Evolutionary conservation across 2,888 invertebrate genomes (phyloP).

Genomic region (Lycaena phlaeas): DNA sequence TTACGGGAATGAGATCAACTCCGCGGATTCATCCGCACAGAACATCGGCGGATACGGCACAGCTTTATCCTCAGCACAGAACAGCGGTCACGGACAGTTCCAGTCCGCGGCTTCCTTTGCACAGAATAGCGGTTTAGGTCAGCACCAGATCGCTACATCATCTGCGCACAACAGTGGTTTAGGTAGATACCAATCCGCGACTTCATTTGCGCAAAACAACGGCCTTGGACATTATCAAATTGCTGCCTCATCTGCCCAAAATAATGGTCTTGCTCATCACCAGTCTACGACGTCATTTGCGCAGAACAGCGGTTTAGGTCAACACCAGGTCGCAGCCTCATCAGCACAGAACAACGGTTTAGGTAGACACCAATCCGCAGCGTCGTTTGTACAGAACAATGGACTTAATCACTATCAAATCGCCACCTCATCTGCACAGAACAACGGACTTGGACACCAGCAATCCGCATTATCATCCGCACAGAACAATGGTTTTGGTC

Average conservation of each 20-base stretch:
- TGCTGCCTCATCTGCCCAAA: not conserved
- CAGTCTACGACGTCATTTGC: not conserved
- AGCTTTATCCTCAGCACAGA: constrained; percentile 37
- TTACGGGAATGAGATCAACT: constrained; percentile 18
- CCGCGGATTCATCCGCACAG: constrained; percentile 17
- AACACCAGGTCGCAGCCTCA: not conserved
- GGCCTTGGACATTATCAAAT: not conserved
- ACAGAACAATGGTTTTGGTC: not conserved
- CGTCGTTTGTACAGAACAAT: not conserved
- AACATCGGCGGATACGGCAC: constrained; percentile 39
- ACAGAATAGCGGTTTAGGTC: not conserved
- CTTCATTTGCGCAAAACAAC: not conserved
- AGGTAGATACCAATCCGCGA: not conserved
- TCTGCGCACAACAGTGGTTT: not conserved
- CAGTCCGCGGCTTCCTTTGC: constrained; percentile 5
- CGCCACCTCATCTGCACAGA: not conserved
- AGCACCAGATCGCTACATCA: not conserved
- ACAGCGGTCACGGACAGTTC: constrained; percentile 17
- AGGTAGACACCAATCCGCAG: not conserved
- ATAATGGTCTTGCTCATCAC: not conserved
- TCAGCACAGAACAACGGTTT: not conserved
- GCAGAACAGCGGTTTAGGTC: not conserved
- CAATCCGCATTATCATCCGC: not conserved
- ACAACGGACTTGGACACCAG: not conserved
- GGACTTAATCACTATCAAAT: not conserved